phyloP scores from a whole-genome alignment of 1,140 invertebrate genomes.

The Conus ventricosus region DNA sequence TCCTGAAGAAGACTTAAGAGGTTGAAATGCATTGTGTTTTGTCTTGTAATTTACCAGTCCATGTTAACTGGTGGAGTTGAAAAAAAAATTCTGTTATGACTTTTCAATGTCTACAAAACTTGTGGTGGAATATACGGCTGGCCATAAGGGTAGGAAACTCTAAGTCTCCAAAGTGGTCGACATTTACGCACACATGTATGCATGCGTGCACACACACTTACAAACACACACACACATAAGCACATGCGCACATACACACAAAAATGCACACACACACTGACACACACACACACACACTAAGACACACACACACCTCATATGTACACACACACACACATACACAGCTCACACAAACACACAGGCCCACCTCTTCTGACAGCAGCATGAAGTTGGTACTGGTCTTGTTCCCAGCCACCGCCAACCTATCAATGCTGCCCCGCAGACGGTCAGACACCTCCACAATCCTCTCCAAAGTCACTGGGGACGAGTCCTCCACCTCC shows the following conservation, averaged over 20 bases:
- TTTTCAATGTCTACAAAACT: too few species aligned
- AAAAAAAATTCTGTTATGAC: too few species aligned
- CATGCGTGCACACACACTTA: not conserved
- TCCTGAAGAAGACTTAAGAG: too few species aligned
- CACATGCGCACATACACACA: conserved; percentile 3
- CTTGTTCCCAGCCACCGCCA: conserved; percentile 65
- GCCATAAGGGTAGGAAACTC: too few species aligned
- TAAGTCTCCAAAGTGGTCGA: too few species aligned
- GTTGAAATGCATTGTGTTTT: too few species aligned
- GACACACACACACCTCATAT: not conserved
- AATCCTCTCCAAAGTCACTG: conserved; percentile 63
- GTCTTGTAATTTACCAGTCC: too few species aligned
- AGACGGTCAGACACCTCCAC: conserved; percentile 60
- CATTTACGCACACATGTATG: too few species aligned
- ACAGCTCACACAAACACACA: not conserved
- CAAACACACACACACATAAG: not conserved
- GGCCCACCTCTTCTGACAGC: conserved; percentile 63
- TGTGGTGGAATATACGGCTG: too few species aligned
- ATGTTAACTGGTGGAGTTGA: too few species aligned
- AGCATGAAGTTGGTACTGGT: conserved; percentile 71
- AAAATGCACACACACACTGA: not conserved
- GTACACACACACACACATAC: not conserved
- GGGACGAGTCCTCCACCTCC: conserved; percentile 41
- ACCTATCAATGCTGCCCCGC: conserved; percentile 59
- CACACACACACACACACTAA: too few species aligned